These are phyloP conservation scores for Medauroidea extradentata DNA, from an alignment of 1,140 invertebrate species.

Conservation along the genomic window DNA sequence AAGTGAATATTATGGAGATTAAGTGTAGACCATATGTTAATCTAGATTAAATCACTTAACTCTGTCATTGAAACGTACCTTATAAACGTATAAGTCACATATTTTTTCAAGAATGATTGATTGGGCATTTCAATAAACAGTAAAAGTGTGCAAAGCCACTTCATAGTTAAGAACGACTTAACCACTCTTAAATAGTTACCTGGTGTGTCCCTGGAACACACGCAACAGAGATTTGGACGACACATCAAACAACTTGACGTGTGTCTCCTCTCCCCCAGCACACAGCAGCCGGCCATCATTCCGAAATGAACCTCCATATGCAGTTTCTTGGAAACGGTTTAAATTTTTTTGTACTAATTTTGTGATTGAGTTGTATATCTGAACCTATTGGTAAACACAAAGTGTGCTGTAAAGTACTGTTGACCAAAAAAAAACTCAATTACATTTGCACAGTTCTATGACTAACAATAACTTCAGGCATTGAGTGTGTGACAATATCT, in stretches of 20 bases:
- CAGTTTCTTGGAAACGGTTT: conserved; percentile 78
- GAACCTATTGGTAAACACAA: conserved; percentile 47
- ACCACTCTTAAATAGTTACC: conserved; percentile 37
- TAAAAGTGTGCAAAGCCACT: too few relatives aligned
- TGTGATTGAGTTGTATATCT: conserved; percentile 87
- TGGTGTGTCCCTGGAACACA: conserved; percentile 61
- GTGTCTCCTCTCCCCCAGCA: conserved; percentile 83
- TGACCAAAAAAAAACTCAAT: too few relatives aligned
- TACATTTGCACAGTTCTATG: too few relatives aligned
- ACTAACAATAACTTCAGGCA: too few relatives aligned
- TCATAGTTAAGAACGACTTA: too few relatives aligned
- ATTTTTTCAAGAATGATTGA: background rate
- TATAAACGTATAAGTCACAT: too few relatives aligned
- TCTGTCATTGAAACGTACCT: too few relatives aligned
- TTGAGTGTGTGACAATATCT: too few relatives aligned
- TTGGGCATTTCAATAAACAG: background rate
- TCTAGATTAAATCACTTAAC: too few relatives aligned
- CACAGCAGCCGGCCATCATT: conserved; percentile 80
- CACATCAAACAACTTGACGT: conserved; percentile 85
- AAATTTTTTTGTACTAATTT: conserved; percentile 80
- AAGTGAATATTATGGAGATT: too few relatives aligned
- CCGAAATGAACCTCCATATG: conserved; percentile 82
- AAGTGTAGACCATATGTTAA: too few relatives aligned
- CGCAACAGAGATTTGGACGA: conserved; percentile 70
- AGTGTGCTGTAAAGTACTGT: background rate